Evolutionary conservation across 2,888 invertebrate species (phyloP), one percentile per base, ranked within the genome.

Genomic region (Mythimna loreyi): DNA sequence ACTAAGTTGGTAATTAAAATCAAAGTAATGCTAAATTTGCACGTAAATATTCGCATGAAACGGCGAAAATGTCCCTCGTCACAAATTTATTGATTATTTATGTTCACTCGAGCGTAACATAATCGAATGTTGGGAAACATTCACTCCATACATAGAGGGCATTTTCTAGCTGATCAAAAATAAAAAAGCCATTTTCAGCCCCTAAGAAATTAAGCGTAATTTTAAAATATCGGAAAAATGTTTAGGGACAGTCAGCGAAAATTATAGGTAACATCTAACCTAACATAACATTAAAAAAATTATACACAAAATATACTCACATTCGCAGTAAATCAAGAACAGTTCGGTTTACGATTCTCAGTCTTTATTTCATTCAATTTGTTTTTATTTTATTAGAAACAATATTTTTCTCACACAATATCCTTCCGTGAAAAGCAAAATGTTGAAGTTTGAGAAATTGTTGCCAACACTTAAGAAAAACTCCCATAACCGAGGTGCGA

Each of bases 211-310:
- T 84, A 94, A 94, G 94, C 94, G 83, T 88, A 87, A 80, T 83
- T 87, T 88, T 78, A 86, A 90, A 89, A 85, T 89, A 90, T 89
- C 83, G 83, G 86, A 90, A 90, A 81, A 89, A 91, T 89, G 81
- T 91, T 87, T 86, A 87, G 88, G 90, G 90, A 92, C 89, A 94
- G 91, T 93, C 94, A 93, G 95, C 95, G 90, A 86, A 91, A 92
- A 92, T 88, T 90, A 87, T 80, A 92, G 89, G 91, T 90, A 93
- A 90, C 88, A 92, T 94, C 93, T 95, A 95, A 95, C 95, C 95
- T 95, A 93, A 91, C 89, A 91, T 87, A 85, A 89, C 86, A 89
- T 80, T 53, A 77, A 81, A 81, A 73, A 87, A 85, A 79, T 60
- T 82, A 66, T 74, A 78, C 43, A 76, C 76, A 85, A 87, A 85